phyloP scores from a whole-genome alignment of 2,113 vertebrate species.

The Apodemus sylvaticus region DNA sequence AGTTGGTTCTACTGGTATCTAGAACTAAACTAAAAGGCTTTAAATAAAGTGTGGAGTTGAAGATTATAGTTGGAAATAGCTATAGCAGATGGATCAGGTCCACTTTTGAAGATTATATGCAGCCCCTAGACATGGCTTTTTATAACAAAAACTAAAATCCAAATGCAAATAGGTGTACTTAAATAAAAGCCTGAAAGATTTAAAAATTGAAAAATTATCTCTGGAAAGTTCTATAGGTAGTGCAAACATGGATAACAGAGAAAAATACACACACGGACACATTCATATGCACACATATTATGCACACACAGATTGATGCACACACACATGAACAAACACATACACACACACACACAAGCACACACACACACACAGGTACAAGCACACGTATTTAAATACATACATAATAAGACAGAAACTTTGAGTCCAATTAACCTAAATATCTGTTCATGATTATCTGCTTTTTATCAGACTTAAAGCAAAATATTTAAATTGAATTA shows the following conservation, averaged over 20 bases:
- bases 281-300: background rate
- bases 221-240: background rate
- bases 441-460: background rate
- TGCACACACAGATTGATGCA: too few relatives aligned
- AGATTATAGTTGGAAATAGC: background rate
- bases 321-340: too few relatives aligned
- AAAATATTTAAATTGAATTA: background rate
- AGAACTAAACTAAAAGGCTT: background rate
- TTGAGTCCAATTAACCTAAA: background rate
- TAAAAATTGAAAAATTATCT: background rate
- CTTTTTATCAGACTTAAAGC: background rate
- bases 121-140: background rate
- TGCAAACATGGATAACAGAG: background rate
- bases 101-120: background rate
- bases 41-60: background rate
- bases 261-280: background rate
- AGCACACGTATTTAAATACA: background rate
- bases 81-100: background rate
- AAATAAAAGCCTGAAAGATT: background rate
- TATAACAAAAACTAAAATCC: background rate
- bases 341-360: background rate
- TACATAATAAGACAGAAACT: background rate
- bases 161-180: background rate
- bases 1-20: background rate
- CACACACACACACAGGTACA: background rate